Base-by-base conservation (phyloP, 2,888 invertebrate species). In the Sisyra nigra region DNA sequence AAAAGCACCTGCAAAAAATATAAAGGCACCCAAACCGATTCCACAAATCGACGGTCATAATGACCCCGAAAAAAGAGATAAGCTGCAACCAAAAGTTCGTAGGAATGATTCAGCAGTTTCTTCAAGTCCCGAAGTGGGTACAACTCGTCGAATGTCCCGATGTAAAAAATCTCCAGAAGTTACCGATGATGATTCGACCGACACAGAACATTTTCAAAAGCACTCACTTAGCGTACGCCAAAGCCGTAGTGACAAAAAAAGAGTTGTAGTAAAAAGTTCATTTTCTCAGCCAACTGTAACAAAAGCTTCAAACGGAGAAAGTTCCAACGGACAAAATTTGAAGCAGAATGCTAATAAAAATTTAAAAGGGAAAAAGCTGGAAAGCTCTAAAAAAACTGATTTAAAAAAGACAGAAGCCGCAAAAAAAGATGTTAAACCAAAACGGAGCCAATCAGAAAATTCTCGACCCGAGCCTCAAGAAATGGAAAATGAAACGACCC, bases 11-110 rank as follows among this genome's bases (percentile, higher is more conserved):
- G 29, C 30, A 32, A 40, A 45, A 41, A 7, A 31, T 6, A 29
- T 48, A 30, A 45, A 41, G 8, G 44, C 47, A 39, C 40, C 24
- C 47, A 33, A 44, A 45, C 53, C 55, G 41, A 64, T 74, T 48
- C 57, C 69, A 1, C 76, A 74, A 53, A 51, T 74, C 37, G 75
- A 76, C 62, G 14, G 30, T 11, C 17, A 24, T 5, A 30, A 40
- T 14, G 42, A 46, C 31, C 13, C 42, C 13, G 24, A 35, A 17
- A 40, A 46, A 40, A 30, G 14, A 17, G 37, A 35, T 19, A 35
- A 39, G 32, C 39, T 37, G 32, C 37, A 30, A 29, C 17, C 18
- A 45, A 31, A 29, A 24, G 19, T 11, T 32, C 32, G 41, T 7
- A 42, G 42, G 24, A 42, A 30, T n/a, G 19, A 6, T 15, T 11